Evolutionary conservation across 2,797 vertebrate species (phyloP), one percentile per base, ranked within the genome.

Genomic region (Melanotaenia trifasciata): DNA sequence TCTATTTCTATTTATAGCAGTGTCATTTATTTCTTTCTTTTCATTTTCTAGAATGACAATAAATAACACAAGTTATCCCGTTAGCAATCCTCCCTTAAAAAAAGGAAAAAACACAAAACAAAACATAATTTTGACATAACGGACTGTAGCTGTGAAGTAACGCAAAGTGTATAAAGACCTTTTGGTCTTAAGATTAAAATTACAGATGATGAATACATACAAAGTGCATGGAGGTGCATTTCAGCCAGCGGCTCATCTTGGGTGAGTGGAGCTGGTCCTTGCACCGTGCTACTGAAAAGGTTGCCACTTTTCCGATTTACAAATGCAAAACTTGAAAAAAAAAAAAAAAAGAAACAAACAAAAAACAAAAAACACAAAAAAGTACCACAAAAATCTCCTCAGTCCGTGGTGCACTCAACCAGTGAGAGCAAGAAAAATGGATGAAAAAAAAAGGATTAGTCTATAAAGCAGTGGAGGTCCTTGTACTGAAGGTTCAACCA

Each of bases 231-330:
- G 96, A 94, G 72, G 97, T 95, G 94, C 98, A 97, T 79, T 96
- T 96, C 81, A 98, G 91, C 97, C 97, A 98, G 79, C 96, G 96
- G 90, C 91, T 96, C 97, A 98, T 98, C 88, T 84, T 96, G 80
- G 88, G 87, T 79, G 87, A 91, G 82, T 90, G 92, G 35, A 87
- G 76, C 87, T 89, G 94, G 87, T 93, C 80, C 89, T 89, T 57
- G 90, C 87, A 93, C 86, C 83, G 86, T 40, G 91, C 91, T 88
- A 92, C 87, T 72, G 88, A 89, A 81, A 90, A 93, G 30, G 84
- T 71, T 40, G 92, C 91, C 92, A 92, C 69, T 54, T 83, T 91
- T 91, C 70, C 85, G 82, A 74, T 90, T 92, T 50, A 84, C 76
- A 78, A 88, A 89, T 69, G 59, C 76, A 85, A 84, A 86, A 84